Evolutionary conservation across 1,140 invertebrate genomes (phyloP), one percentile per base, ranked within the genome.

Genomic region (Rhagoletis zephyria): DNA sequence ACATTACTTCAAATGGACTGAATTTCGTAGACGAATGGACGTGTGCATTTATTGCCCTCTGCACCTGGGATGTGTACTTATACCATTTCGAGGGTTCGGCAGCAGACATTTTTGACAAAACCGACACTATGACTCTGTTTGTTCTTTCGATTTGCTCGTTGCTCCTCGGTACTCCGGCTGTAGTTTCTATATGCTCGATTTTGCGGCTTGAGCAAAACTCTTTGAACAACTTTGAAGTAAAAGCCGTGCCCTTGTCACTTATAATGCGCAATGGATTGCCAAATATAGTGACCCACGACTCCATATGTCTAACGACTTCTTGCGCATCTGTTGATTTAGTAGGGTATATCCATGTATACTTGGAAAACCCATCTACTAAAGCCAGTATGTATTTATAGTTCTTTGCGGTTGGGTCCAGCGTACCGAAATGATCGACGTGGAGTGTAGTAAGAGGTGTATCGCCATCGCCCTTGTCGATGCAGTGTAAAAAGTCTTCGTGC

Each of bases 331-430:
- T 91, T 0, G 89, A 89, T 9, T 56, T 56, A 6, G 51, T 56
- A 56, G 51, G 51, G 9, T 6, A 56, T 9, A 56, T 4, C 51
- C 51, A 56, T 9, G 9, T 6, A 56, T 6, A 56, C 9, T 56
- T 56, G 51, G 51, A 56, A 56, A 56, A 56, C 4, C 9, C 51
- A 56, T 56, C 51, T 6, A 56, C 51, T 56, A 94, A 87, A 0
- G 89, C 91, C 0, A 94, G 89, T 7, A 94, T 89, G 88, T 93
- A 89, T n/a, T 91, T 90, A 87, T 94, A 94, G 9, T 56, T 56
- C 9, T 9, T 56, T 6, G 51, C 4, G 9, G 51, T n/a, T 89
- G 16, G 88, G 30, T 88, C 74, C 7, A 93, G 56, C 2, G 93
- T 93, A 86, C 93, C 93, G 4, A 89, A 40, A 70, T 87, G 87